Evolutionary conservation across 2,888 invertebrate genomes (phyloP), one percentile per base, ranked within the genome.

Genomic region (Drosophila suboccidentalis): DNA sequence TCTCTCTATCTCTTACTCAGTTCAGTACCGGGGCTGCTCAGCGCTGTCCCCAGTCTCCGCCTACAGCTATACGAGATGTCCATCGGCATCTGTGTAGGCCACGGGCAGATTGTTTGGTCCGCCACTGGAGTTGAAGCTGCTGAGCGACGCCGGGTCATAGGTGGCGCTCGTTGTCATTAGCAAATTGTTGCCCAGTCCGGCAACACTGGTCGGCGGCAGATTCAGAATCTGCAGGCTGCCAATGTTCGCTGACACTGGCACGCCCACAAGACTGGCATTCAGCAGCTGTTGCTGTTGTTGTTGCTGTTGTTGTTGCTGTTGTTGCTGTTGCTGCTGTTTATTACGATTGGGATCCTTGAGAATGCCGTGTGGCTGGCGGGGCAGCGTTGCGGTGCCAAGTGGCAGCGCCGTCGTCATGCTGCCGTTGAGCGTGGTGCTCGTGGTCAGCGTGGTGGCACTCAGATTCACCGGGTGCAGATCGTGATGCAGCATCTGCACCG

Each of bases 311-410:
- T 94, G 75, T 92, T 94, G 15, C 92, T 94, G 11, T 93, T 94
- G 94, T 77, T 93, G 94, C 38, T 93, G 93, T n/a, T 91, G 92
- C 36, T 91, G 86, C 71, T 94, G 94, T 85, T 94, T 94, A 89
- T 94, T 94, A 38, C 95, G 93, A 62, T 95, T 95, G 3, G 95
- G 94, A 91, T 95, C 95, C 87, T 95, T 95, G 6, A 95, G 93
- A 74, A 95, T 95, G 32, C 95, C 94, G 78, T 95, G 95, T 0
- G 95, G 95, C 71, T 94, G 94, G 84, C 94, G 94, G 17, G 92
- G 89, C 73, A 91, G 80, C 38, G 91, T 89, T 43, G 88, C 62
- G 54, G 89, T 85, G 9, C 78, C 71, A n/a, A 72, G 75, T 19
- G 75, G 72, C 73, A 83, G 74, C 34, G 89, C 82, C 53, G 90